These are phyloP conservation scores for Glandiceps talaboti DNA, from an alignment of 53 echinoderm and acorn worm genomes.

Conservation along the genomic window DNA sequence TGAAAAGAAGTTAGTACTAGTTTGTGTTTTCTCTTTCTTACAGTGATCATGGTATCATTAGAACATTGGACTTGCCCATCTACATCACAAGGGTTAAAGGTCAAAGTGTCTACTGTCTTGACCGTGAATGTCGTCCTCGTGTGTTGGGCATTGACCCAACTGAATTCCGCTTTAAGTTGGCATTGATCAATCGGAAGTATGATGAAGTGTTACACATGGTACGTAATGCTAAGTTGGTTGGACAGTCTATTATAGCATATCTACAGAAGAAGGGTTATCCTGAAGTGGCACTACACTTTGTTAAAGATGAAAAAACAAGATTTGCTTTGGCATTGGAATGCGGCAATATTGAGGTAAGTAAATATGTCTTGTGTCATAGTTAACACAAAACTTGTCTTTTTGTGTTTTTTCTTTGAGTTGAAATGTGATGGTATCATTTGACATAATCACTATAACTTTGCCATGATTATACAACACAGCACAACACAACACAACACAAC, in stretches of 20 bases:
- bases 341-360: slow-evolving; percentile 83
- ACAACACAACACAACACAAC: too few species aligned
- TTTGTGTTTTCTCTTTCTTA: slow-evolving; percentile 1
- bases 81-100: slow-evolving; percentile 99
- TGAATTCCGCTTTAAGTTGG: slow-evolving; percentile 94
- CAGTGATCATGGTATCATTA: slow-evolving; percentile 95
- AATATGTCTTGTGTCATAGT: too few species aligned
- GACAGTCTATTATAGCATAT: slow-evolving; percentile 98
- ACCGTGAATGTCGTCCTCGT: slow-evolving; percentile 89
- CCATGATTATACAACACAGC: too few species aligned
- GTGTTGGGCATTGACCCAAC: slow-evolving; percentile 91
- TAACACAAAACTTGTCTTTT: too few species aligned
- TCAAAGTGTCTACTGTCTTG: slow-evolving; percentile 88
- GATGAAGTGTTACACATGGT: slow-evolving; percentile 99
- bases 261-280: slow-evolving; percentile 99
- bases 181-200: slow-evolving; percentile 92
- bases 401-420: too few species aligned
- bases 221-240: slow-evolving; percentile 84
- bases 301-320: slow-evolving; percentile 95
- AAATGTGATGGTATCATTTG: too few species aligned
- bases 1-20: too few species aligned
- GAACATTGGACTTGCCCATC: slow-evolving; percentile 93
- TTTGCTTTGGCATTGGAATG: slow-evolving; percentile 93
- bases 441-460: too few species aligned
- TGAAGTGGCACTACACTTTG: slow-evolving; percentile 95